Evolutionary conservation across 53 echinoderm and acorn worm species (phyloP), one percentile per base, ranked within the genome.

Genomic region (Henricia sp.): DNA sequence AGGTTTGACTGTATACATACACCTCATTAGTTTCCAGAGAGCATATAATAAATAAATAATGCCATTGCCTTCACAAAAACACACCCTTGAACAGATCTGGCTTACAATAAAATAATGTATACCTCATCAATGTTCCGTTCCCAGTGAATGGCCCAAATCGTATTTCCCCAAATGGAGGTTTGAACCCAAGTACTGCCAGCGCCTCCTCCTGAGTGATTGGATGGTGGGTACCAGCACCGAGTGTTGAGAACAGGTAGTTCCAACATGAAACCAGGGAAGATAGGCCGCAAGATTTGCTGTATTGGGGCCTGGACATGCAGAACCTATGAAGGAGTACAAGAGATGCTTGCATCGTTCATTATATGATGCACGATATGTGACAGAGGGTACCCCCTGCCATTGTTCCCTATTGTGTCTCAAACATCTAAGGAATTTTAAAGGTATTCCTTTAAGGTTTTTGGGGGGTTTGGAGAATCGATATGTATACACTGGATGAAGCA

Each of bases 141-240:
- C 95, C 95, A 3, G 95, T 94, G 57, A 94, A 94, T 2, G 95
- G 95, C 3, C 95, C 95, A 48, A 94, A 94, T 41, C 89, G 74
- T 32, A 94, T 94, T 38, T 94, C 95, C 4, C 89, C 89, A 51
- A 94, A 94, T 23, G 95, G 95, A 11, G 95, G 95, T 39, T 89
- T 85, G 78, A 94, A 94, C 5, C 95, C 95, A 20, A 94, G 80
- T n/a, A 94, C 91, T 3, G 89, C 87, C 46, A 94, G 87, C n/a
- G 91, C 95, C 43, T 91, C 68, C 73, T 94, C 95, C 42, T 94
- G 95, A 1, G 95, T 94, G 83, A 94, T 94, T 17, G 95, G 95
- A 0, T 55, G 82, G 28, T 76, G 83, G 48, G 35, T 87, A 26
- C 95, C 95, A 52, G 52, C 78, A 33, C 95, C 95, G 10, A 94